phyloP scores from a whole-genome alignment of 2,113 vertebrate species.

The Boleophthalmus pectinirostris region DNA sequence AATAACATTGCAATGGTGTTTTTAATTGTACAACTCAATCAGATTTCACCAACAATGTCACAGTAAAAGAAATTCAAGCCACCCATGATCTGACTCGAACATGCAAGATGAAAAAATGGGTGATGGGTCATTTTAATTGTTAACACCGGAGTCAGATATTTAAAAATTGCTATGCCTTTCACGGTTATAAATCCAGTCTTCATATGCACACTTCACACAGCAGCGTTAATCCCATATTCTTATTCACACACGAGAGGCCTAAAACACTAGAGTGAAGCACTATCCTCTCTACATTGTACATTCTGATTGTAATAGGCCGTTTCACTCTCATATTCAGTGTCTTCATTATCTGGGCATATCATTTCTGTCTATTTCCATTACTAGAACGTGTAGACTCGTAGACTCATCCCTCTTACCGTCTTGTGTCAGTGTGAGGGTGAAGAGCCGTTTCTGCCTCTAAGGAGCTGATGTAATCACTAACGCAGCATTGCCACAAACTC shows the following conservation, averaged over 20 bases:
- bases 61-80: neutral
- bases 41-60: neutral
- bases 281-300: neutral
- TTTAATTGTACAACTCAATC: neutral
- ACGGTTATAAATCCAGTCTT: too few relatives aligned
- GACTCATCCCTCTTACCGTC: slow-evolving; percentile 26
- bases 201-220: neutral
- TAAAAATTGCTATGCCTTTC: too few relatives aligned
- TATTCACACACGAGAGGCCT: neutral
- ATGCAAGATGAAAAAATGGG: neutral
- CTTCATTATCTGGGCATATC: neutral
- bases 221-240: neutral
- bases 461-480: slow-evolving; percentile 16
- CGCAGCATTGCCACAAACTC: slow-evolving; percentile 13
- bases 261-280: neutral
- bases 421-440: slow-evolving; percentile 4
- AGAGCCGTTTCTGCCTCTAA: slow-evolving; percentile 45
- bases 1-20: neutral
- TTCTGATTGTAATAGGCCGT: neutral
- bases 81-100: too few relatives aligned
- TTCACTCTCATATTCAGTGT: neutral
- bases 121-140: neutral
- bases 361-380: neutral
- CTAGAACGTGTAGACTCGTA: neutral
- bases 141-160: too few relatives aligned